Evolutionary conservation across 2,888 invertebrate genomes (phyloP).

Genomic region (Muscina levida): DNA sequence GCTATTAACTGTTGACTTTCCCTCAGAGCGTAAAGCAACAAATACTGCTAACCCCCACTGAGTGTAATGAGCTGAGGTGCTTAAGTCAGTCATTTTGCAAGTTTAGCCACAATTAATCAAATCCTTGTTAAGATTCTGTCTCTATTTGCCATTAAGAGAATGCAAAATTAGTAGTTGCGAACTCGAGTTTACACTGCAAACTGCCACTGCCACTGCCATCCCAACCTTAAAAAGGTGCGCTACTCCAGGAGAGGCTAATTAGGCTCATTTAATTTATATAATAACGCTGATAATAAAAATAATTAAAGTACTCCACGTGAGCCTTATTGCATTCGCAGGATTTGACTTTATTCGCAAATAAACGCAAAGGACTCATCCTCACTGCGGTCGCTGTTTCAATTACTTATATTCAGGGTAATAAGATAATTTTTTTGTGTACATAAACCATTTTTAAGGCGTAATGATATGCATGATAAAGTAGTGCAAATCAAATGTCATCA

Average conservation of each 20-base stretch:
- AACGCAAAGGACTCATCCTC: background rate
- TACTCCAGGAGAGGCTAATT: background rate
- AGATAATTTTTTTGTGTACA: background rate
- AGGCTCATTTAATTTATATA: conserved; percentile 3
- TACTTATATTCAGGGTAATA: conserved; percentile 10
- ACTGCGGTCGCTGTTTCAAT: conserved; percentile 10
- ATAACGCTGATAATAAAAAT: background rate
- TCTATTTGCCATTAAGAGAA: background rate
- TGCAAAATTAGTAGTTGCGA: conserved; percentile 21
- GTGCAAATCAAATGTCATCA: conserved; percentile 45
- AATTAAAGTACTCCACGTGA: too few relatives aligned
- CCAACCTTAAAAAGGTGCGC: conserved; percentile 20
- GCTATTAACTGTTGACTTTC: conserved; percentile 19
- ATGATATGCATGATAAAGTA: conserved; percentile 32
- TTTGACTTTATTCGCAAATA: background rate
- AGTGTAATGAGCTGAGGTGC: background rate
- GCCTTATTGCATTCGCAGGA: background rate
- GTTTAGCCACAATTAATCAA: conserved; percentile 74
- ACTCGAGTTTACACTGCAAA: background rate
- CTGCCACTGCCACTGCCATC: background rate
- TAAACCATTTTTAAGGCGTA: conserved; percentile 34
- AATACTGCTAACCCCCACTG: background rate
- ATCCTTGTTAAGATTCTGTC: conserved; percentile 29
- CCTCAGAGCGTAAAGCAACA: background rate
- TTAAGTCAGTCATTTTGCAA: conserved; percentile 67